phyloP scores from a whole-genome alignment of 2,888 invertebrate species.

The Morpho helenor region DNA sequence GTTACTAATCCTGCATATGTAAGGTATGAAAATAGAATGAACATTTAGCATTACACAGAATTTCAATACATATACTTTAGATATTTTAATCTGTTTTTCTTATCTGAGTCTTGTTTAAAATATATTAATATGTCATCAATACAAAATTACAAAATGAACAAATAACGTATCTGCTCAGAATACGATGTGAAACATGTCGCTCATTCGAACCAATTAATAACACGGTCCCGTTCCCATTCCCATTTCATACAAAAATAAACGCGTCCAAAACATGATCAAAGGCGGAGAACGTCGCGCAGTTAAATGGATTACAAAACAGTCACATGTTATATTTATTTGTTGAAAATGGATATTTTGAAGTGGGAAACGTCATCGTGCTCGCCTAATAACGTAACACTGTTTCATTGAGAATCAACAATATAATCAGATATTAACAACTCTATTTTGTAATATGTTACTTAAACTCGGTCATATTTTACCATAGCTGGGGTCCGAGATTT shows the following conservation, averaged over 20 bases:
- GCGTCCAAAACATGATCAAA: conserved; percentile 15
- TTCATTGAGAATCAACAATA: no score
- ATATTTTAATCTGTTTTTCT: no score
- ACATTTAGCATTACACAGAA: no score
- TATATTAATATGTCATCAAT: background rate
- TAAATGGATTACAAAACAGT: conserved; percentile 12
- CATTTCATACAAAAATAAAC: conserved; percentile 11
- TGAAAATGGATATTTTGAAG: background rate
- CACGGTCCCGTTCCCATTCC: background rate
- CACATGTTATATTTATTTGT: conserved; percentile 13
- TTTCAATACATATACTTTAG: no score
- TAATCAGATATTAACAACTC: no score
- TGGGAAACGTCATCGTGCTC: no score
- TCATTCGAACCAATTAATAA: conserved; percentile 8
- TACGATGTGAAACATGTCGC: conserved; percentile 1
- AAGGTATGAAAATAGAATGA: no score
- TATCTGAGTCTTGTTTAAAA: background rate
- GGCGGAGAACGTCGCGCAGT: conserved; percentile 4
- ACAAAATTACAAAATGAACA: background rate
- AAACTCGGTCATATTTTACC: no score
- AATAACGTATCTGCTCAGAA: background rate
- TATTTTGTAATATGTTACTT: no score
- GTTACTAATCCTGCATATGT: no score
- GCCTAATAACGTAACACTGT: no score
- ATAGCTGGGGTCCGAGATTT: no score